Percentiles rank a stretch among this genome's conserved stretches.
Conservation (phyloP, 37 sponge, comb jelly and placozoan genomes). For the Spongilla lacustris region DNA sequence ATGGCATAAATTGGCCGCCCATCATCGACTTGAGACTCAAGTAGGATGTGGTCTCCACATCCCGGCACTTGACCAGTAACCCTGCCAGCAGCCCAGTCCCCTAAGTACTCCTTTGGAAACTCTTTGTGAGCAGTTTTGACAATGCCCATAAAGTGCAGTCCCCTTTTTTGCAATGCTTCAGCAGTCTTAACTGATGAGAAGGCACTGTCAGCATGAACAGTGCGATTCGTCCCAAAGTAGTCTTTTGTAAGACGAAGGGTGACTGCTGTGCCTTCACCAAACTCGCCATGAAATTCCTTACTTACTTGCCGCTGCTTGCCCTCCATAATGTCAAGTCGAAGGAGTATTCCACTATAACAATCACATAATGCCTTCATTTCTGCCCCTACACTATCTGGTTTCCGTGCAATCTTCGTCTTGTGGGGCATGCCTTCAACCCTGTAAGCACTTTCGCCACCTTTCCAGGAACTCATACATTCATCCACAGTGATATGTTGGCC, state of each 20-base stretch:
- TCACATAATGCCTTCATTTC: slow-evolving; percentile 1
- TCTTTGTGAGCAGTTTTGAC: background rate
- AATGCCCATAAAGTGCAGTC: background rate
- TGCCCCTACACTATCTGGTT: background rate
- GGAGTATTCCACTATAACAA: background rate
- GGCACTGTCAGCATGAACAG: slow-evolving; percentile 1
- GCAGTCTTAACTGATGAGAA: background rate
- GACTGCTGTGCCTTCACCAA: background rate
- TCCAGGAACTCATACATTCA: no score
- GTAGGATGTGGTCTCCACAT: background rate
- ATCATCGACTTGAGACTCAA: background rate
- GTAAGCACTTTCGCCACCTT: no score
- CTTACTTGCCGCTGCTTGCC: background rate
- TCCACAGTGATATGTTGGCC: no score
- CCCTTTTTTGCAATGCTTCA: background rate
- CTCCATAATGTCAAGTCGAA: background rate
- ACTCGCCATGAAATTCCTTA: background rate
- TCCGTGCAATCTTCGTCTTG: no score
- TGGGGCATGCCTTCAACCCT: no score
- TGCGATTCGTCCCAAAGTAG: background rate
- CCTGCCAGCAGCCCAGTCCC: background rate
- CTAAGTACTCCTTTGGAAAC: background rate
- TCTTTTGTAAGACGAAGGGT: background rate
- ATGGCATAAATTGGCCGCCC: background rate
- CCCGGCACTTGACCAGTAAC: background rate